These are phyloP conservation scores for Phaethon lepturus DNA, from an alignment of 2,113 vertebrate species.

Conservation along the genomic window DNA sequence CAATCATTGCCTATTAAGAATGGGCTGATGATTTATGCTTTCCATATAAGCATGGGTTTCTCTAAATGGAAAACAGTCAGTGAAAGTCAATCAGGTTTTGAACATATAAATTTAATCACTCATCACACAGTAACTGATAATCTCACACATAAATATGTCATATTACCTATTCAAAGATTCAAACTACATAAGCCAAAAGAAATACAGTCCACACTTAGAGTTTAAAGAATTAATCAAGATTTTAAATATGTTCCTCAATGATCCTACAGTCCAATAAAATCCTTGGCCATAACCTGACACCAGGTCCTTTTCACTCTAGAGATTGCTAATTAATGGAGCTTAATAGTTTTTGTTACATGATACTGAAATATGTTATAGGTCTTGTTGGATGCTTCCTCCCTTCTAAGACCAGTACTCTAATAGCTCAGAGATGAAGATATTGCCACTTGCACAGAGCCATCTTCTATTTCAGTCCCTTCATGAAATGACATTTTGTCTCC, in stretches of 20 bases:
- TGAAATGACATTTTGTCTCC: background rate
- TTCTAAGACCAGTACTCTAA: background rate
- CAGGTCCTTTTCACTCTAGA: background rate
- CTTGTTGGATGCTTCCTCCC: background rate
- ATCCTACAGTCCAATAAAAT: background rate
- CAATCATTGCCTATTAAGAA: slow-evolving; percentile 40
- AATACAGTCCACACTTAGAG: background rate
- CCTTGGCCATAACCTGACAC: background rate
- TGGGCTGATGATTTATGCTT: slow-evolving; percentile 25
- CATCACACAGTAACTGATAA: slow-evolving; percentile 46
- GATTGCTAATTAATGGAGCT: background rate
- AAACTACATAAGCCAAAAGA: background rate
- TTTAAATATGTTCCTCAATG: background rate
- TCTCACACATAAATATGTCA: slow-evolving; percentile 39
- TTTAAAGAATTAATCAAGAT: slow-evolving; percentile 7
- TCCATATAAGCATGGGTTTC: background rate
- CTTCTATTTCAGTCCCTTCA: background rate
- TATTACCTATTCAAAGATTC: background rate
- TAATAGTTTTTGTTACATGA: background rate
- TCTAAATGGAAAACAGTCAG: slow-evolving; percentile 22
- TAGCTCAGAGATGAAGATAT: background rate
- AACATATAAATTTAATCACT: slow-evolving; percentile 48
- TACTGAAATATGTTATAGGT: background rate
- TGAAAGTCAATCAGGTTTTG: slow-evolving; percentile 39
- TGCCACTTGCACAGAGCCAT: background rate